Conservation (phyloP, 1,140 invertebrate species). For the Drosophila bifasciata region DNA sequence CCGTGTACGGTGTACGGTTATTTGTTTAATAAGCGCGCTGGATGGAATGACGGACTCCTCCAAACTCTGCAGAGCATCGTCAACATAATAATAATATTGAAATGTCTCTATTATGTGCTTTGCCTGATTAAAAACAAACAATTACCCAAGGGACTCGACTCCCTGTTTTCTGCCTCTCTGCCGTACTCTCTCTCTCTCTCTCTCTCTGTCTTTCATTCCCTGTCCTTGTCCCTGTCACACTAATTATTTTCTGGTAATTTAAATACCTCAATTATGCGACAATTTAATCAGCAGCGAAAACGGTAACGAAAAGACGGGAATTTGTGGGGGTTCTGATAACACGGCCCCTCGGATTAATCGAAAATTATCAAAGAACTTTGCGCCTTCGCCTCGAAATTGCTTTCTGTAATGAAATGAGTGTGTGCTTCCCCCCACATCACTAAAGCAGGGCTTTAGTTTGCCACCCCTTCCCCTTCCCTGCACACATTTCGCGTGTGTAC, state of each 20-base stretch:
- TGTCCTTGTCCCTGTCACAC: constrained; percentile 17
- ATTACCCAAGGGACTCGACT: constrained; percentile 52
- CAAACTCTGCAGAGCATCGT: constrained; percentile 30
- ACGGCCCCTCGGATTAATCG: constrained; percentile 42
- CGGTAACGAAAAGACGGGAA: too few relatives aligned
- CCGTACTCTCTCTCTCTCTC: background rate
- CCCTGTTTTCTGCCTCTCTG: background rate
- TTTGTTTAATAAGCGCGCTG: constrained; percentile 54
- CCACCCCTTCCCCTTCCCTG: background rate
- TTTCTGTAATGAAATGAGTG: constrained; percentile 53
- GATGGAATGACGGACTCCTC: constrained; percentile 7
- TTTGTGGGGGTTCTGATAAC: constrained; percentile 5
- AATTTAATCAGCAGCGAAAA: constrained; percentile 43
- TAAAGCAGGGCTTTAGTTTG: background rate
- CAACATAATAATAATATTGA: constrained; percentile 50
- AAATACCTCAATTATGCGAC: constrained; percentile 68
- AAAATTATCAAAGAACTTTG: constrained; percentile 69
- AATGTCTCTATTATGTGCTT: constrained; percentile 75
- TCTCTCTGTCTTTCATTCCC: background rate
- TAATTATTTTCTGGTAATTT: constrained; percentile 64
- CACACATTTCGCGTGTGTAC: constrained; percentile 25
- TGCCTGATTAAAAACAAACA: constrained; percentile 78
- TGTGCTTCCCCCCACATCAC: constrained; percentile 16
- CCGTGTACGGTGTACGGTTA: constrained; percentile 33
- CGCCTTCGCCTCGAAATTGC: constrained; percentile 52